Evolutionary conservation across 2,113 vertebrate genomes (phyloP).

Genomic region (Oxyura jamaicensis): DNA sequence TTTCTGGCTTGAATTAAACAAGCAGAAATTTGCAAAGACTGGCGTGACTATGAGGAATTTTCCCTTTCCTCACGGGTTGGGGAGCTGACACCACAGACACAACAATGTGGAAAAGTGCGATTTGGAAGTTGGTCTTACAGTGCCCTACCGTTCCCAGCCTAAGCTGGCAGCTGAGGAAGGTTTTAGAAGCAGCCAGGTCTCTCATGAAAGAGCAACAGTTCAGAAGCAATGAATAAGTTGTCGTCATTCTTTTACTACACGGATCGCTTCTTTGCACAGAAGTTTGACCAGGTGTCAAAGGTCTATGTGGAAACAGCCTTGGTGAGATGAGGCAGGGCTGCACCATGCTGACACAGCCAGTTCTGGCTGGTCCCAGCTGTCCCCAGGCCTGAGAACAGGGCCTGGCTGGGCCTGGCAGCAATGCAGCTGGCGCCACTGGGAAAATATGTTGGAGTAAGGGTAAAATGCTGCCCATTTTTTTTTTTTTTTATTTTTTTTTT

Average conservation of each 20-base stretch:
- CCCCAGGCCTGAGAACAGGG: background rate
- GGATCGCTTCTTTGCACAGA: background rate
- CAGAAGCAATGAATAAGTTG: background rate
- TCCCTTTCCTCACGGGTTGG: background rate
- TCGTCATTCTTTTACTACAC: background rate
- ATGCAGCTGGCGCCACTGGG: rapidly evolving
- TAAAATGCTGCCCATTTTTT: background rate
- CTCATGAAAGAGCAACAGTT: background rate
- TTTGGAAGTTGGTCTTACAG: background rate
- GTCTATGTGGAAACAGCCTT: rapidly evolving
- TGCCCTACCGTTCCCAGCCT: background rate
- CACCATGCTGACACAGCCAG: rapidly evolving
- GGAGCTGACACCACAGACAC: background rate
- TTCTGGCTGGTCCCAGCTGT: background rate
- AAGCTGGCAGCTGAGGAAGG: background rate
- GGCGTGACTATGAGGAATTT: background rate
- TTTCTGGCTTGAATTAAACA: background rate
- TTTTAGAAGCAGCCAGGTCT: background rate
- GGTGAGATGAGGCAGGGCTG: background rate
- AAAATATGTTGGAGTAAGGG: rapidly evolving
- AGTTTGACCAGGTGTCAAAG: background rate
- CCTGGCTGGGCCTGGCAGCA: rapidly evolving
- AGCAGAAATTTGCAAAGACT: background rate
- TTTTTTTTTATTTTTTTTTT: too few species aligned
- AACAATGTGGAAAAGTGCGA: background rate